Evolutionary conservation across 1,140 invertebrate species (phyloP), one percentile per base, ranked within the genome.

Genomic region (Rhagoletis pomonella): DNA sequence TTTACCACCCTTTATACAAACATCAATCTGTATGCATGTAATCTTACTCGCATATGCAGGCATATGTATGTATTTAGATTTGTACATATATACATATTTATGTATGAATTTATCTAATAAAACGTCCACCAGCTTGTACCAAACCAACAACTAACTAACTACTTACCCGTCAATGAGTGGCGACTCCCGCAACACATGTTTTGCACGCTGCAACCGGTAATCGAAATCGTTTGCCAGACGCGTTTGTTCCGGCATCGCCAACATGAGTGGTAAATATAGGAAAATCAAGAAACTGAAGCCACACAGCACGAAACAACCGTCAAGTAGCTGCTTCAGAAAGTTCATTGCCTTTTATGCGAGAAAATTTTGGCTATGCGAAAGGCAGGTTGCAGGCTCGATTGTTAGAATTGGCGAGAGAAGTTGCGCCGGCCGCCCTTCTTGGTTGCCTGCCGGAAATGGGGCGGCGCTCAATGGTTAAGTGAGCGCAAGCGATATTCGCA

Each of bases 161-260:
- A 88, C 89, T 87, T 87, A 89, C 58, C 94, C 94, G 89, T 95
- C 94, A 90, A 95, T 95, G 89, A 95, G 92, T 50, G 94, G 94
- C 90, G 95, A 94, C 89, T 95, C 94, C 62, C 93, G 93, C 58
- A 95, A 90, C 47, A 94, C 94, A 89, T 94, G 94, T 67, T 93
- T 91, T 64, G 94, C 94, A 39, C 93, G 93, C 85, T 95, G 94
- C 88, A 95, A 89, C 50, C 94, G 93, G 87, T 94, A 94, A 86
- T 93, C 92, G 89, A 92, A 93, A 60, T 93, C 90, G 87, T 89
- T 88, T 67, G 86, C 91, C 65, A 90, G 88, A 89, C 91, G 92
- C 90, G 89, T 89, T 64, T 91, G 85, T 64, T 92, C 90, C 89
- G 91, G 91, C 73, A 81, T 81, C 17, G 73, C 73, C 90, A 92